phyloP scores from a whole-genome alignment of 1,140 invertebrate genomes.

The Drosophila lacteicornis region DNA sequence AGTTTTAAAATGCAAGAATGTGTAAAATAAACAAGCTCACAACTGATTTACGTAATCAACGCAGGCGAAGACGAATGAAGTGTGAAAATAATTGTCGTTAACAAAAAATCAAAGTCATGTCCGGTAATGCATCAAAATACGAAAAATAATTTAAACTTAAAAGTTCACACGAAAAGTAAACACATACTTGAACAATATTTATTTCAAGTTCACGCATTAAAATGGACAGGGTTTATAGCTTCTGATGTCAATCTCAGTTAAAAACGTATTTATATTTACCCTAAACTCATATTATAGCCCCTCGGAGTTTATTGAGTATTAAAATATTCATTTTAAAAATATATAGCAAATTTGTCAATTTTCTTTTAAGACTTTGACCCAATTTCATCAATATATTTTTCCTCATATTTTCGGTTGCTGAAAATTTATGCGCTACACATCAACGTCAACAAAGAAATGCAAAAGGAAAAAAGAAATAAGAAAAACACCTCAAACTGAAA shows the following conservation, averaged over 20 bases:
- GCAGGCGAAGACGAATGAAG: constrained; percentile 52
- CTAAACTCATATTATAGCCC: constrained; percentile 3
- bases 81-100: constrained; percentile 73
- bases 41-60: constrained; percentile 72
- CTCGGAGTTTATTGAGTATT: too few relatives aligned
- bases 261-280: background rate
- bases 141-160: constrained; percentile 43
- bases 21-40: constrained; percentile 76
- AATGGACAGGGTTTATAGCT: constrained; percentile 21
- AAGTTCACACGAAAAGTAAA: constrained; percentile 16
- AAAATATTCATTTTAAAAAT: background rate
- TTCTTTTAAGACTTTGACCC: constrained; percentile 65
- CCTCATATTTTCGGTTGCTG: constrained; percentile 34
- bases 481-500: constrained; percentile 29
- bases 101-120: constrained; percentile 58
- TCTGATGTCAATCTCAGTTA: background rate
- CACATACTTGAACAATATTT: constrained; percentile 25
- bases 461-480: constrained; percentile 55
- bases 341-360: constrained; percentile 5
- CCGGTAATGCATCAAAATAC: constrained; percentile 64
- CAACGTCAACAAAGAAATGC: constrained; percentile 74
- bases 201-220: constrained; percentile 60
- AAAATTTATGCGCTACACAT: constrained; percentile 69
- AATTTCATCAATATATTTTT: constrained; percentile 70
- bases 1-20: constrained; percentile 67